These are phyloP conservation scores for Strix occidentalis DNA, from an alignment of 2,797 vertebrate genomes.

Conservation along the genomic window DNA sequence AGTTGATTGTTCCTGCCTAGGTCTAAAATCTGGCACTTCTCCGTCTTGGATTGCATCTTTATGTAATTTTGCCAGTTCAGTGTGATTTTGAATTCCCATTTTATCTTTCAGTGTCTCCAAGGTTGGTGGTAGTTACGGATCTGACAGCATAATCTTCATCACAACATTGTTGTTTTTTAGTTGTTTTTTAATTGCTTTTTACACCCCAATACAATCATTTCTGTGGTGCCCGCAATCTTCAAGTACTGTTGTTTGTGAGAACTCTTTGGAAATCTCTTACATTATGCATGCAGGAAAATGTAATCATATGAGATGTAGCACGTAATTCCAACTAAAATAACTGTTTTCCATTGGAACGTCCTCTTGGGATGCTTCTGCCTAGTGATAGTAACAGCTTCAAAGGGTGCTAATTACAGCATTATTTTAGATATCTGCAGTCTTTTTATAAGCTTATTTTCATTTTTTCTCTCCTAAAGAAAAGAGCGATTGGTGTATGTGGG, in stretches of 20 bases:
- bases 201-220: neutral
- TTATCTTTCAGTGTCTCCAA: rapidly evolving
- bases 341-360: neutral
- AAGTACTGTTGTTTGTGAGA: neutral
- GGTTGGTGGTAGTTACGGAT: neutral
- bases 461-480: constrained; percentile 76
- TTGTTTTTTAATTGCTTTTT: neutral
- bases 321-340: neutral
- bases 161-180: neutral
- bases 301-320: neutral
- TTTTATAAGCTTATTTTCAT: neutral
- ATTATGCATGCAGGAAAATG: neutral
- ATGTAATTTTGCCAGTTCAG: neutral
- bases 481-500: constrained; percentile 96
- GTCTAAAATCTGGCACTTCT: neutral
- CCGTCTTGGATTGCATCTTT: neutral
- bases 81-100: neutral
- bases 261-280: neutral
- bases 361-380: neutral
- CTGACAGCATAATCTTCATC: neutral
- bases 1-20: neutral
- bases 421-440: neutral
- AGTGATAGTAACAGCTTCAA: neutral
- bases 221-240: neutral
- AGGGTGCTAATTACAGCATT: neutral